Percentiles rank a stretch among this genome's conserved stretches.
These are phyloP conservation scores for Philotrypesis tridentata DNA, from an alignment of 1,140 invertebrate genomes.

Conservation along the genomic window DNA sequence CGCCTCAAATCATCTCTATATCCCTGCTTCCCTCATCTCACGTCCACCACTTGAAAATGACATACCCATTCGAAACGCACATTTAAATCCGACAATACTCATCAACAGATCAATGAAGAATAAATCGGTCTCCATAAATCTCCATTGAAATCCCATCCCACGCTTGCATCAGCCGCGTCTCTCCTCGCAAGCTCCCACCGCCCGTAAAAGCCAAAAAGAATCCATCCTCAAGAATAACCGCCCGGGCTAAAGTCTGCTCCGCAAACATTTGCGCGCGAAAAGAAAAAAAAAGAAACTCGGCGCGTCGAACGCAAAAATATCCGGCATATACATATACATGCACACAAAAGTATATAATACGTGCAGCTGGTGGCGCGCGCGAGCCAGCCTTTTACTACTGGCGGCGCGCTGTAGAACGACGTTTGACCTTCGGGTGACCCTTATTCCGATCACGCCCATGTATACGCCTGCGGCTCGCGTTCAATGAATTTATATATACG, in stretches of 20 bases:
- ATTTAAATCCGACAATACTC: too few relatives aligned
- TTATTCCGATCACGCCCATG: conserved; percentile 32
- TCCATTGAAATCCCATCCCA: too few relatives aligned
- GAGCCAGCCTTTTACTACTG: not conserved
- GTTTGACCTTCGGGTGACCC: conserved; percentile 31
- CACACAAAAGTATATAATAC: too few relatives aligned
- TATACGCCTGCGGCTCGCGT: not conserved
- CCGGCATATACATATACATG: too few relatives aligned
- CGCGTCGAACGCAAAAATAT: not conserved
- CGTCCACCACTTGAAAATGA: too few relatives aligned
- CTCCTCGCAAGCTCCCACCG: too few relatives aligned
- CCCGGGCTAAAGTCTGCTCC: not conserved
- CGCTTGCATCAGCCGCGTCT: too few relatives aligned
- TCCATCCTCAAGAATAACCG: not conserved
- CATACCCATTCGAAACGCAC: too few relatives aligned
- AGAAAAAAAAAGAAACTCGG: not conserved
- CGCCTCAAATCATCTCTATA: too few relatives aligned
- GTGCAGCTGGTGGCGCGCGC: not conserved
- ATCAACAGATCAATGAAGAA: too few relatives aligned
- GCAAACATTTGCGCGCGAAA: not conserved
- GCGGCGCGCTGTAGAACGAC: not conserved
- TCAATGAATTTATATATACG: not conserved
- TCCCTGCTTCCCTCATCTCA: not conserved
- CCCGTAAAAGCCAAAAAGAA: too few relatives aligned
- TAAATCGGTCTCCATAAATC: too few relatives aligned